phyloP scores from a whole-genome alignment of 2,888 invertebrate species.

The Ennomos fuscantarius region DNA sequence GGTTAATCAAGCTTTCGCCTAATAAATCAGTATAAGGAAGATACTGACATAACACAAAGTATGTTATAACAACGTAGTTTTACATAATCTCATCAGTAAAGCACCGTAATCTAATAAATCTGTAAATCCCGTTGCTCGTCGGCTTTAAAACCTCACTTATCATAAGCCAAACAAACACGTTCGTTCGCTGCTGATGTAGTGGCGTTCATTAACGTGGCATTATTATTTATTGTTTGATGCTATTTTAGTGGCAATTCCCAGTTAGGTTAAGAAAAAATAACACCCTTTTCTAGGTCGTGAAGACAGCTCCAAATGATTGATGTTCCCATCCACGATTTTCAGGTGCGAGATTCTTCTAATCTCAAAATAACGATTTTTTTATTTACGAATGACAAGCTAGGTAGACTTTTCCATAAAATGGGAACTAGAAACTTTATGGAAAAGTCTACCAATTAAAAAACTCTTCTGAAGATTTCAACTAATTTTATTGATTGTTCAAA shows the following conservation, averaged over 20 bases:
- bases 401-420: no score
- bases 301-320: slow-evolving; percentile 14
- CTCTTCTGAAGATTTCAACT: no score
- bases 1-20: slow-evolving; percentile 7
- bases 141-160: slow-evolving; percentile 40
- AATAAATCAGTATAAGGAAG: slow-evolving; percentile 21
- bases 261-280: background rate
- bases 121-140: slow-evolving; percentile 38
- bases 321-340: background rate
- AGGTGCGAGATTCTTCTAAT: slow-evolving; percentile 4
- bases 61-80: slow-evolving; percentile 31
- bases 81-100: slow-evolving; percentile 34
- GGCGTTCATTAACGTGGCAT: slow-evolving; percentile 32
- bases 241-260: slow-evolving; percentile 28
- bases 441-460: background rate
- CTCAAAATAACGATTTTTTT: background rate
- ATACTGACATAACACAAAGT: slow-evolving; percentile 27
- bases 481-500: no score
- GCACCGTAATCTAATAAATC: slow-evolving; percentile 38
- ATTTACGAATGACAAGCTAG: no score
- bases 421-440: slow-evolving; percentile 11
- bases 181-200: slow-evolving; percentile 22
- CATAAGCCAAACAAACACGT: slow-evolving; percentile 38
- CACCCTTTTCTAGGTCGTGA: slow-evolving; percentile 5
- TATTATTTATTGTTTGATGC: slow-evolving; percentile 35